Evolutionary conservation across 1,140 invertebrate genomes (phyloP).

Genomic region (Leptinotarsa texana): DNA sequence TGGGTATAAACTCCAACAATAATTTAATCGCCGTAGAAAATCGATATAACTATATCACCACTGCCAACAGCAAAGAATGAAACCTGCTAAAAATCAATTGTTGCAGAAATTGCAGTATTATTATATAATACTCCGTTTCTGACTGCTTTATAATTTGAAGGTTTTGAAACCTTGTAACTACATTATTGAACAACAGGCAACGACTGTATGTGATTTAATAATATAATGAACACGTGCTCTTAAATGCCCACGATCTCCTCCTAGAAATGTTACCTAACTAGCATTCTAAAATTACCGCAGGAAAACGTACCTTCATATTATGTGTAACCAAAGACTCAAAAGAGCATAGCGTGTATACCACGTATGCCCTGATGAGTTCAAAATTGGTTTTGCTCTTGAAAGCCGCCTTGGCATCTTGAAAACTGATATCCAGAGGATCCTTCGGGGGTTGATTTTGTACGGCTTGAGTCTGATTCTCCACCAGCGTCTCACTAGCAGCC

Average conservation of each 20-base stretch:
- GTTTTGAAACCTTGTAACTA: neutral
- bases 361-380: constrained; percentile 88
- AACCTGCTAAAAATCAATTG: constrained; percentile 6
- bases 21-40: neutral
- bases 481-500: constrained; percentile 28
- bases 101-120: neutral
- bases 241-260: neutral
- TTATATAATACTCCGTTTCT: neutral
- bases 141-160: too few relatives aligned
- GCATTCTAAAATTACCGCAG: constrained; percentile 1
- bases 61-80: neutral
- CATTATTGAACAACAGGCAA: neutral
- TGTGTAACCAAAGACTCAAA: constrained; percentile 89
- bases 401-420: constrained; percentile 77
- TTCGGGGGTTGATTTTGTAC: constrained; percentile 56
- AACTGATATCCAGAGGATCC: constrained; percentile 86
- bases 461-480: constrained; percentile 35
- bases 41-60: neutral
- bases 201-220: neutral
- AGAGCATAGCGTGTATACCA: constrained; percentile 93
- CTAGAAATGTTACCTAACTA: constrained; percentile 6
- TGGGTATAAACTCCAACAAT: too few relatives aligned
- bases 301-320: constrained; percentile 83
- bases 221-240: neutral
- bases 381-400: constrained; percentile 94